Percentiles rank a stretch among this genome's conserved stretches.
Evolutionary conservation across 2,113 vertebrate genomes (phyloP).

Genomic region (Panurus biarmicus): DNA sequence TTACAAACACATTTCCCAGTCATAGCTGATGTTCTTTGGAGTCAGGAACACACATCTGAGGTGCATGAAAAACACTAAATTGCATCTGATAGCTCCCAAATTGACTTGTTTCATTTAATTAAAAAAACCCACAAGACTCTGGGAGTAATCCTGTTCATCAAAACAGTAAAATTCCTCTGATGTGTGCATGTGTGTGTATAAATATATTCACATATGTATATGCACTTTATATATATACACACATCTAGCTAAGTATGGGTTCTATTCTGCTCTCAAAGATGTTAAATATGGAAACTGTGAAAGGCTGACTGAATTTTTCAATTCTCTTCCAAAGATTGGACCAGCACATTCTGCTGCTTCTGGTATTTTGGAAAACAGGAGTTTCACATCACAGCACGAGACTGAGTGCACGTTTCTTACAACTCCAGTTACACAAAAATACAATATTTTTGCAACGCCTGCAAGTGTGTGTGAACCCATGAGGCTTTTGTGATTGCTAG

Average conservation of each 20-base stretch:
- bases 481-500: neutral
- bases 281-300: neutral
- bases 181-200: neutral
- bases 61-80: neutral
- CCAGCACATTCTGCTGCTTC: neutral
- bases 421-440: neutral
- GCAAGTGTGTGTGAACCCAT: accelerated
- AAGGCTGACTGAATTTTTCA: neutral
- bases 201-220: neutral
- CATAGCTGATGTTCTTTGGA: neutral
- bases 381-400: neutral
- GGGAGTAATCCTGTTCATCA: neutral
- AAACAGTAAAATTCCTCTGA: neutral
- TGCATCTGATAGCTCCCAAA: neutral
- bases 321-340: neutral
- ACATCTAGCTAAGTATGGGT: neutral
- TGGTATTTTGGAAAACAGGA: neutral
- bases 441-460: neutral
- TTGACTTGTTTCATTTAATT: neutral
- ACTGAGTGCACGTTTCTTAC: neutral
- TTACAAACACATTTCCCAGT: constrained; percentile 3
- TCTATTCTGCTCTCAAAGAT: neutral
- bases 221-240: too few species aligned
- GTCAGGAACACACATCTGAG: neutral
- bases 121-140: neutral